Conservation (phyloP, 2,113 vertebrate genomes). For the Zosterops lateralis region DNA sequence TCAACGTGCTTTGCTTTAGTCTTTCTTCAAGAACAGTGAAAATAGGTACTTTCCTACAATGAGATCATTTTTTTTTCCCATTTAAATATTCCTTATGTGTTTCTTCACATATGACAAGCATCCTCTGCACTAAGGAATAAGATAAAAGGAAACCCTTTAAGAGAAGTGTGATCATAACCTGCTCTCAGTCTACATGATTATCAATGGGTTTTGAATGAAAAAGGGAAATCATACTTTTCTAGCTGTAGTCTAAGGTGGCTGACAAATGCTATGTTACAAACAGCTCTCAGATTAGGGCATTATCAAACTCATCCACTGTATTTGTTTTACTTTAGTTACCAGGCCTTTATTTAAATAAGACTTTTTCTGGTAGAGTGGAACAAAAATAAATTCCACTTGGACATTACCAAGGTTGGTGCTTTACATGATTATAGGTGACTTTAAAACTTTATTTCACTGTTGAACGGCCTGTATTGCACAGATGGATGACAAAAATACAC, state of each 20-base stretch:
- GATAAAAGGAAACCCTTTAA: background rate
- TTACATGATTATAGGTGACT: background rate
- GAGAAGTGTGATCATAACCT: background rate
- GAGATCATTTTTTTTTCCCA: background rate
- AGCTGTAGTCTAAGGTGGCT: background rate
- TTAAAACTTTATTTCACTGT: background rate
- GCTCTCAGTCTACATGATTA: background rate
- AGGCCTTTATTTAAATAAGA: background rate
- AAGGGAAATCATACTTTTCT: background rate
- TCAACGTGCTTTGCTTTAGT: background rate
- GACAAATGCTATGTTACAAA: background rate
- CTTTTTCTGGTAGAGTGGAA: background rate
- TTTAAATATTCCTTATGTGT: background rate
- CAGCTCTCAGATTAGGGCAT: background rate
- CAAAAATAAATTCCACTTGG: background rate
- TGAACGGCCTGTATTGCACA: background rate
- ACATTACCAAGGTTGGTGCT: background rate
- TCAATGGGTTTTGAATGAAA: background rate
- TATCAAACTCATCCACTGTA: background rate
- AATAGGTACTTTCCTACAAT: background rate
- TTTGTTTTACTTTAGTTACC: background rate
- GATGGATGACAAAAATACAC: background rate
- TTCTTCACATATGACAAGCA: background rate
- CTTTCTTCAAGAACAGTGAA: background rate
- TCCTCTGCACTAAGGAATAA: background rate